These are phyloP conservation scores for Lepus townsendii DNA, from an alignment of 2,797 vertebrate species.

Conservation along the genomic window DNA sequence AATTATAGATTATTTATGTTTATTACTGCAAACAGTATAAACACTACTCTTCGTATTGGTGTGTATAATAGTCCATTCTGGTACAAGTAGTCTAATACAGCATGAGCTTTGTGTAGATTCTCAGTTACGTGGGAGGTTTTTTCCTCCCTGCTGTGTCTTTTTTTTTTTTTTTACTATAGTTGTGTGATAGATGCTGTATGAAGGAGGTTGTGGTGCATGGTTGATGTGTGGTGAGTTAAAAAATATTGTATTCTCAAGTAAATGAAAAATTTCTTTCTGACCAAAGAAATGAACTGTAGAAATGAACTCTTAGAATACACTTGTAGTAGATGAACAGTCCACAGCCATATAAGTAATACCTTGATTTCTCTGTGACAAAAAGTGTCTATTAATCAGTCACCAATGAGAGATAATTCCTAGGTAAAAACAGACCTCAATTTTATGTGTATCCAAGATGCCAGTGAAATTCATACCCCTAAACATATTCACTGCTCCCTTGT, in stretches of 20 bases:
- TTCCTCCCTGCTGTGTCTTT: neutral
- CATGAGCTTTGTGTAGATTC: neutral
- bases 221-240: conserved; percentile 52
- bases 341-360: conserved; percentile 43
- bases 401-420: conserved; percentile 52
- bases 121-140: neutral
- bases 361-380: conserved; percentile 60
- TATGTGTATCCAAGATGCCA: neutral
- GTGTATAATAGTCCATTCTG: neutral
- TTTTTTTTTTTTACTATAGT: neutral
- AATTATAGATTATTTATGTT: conserved; percentile 62
- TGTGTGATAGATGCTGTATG: conserved; percentile 49
- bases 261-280: conserved; percentile 38
- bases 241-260: conserved; percentile 56
- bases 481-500: neutral
- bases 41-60: neutral
- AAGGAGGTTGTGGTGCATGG: conserved; percentile 39
- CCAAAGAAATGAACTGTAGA: conserved; percentile 57
- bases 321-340: conserved; percentile 5
- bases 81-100: neutral
- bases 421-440: conserved; percentile 57
- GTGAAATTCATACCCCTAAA: conserved; percentile 44
- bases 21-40: neutral
- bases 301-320: conserved; percentile 1
- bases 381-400: neutral